These are phyloP conservation scores for Bombylius major DNA, from an alignment of 2,888 invertebrate genomes.

Conservation along the genomic window DNA sequence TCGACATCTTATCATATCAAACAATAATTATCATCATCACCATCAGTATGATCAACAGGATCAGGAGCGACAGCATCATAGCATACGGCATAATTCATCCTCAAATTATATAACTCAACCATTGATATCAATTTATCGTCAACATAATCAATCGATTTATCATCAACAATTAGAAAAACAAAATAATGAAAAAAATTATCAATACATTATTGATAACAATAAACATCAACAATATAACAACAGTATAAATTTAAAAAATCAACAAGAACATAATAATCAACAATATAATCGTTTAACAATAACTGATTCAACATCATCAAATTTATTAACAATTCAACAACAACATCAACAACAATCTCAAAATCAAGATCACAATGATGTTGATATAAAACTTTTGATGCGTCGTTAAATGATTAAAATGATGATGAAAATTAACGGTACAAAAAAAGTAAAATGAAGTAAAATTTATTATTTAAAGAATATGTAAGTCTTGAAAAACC, in stretches of 20 bases:
- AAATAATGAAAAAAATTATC: constrained; percentile 2
- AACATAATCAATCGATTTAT: too few relatives aligned
- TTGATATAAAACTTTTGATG: not conserved
- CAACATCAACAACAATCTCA: not conserved
- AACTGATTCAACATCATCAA: not conserved
- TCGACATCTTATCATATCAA: not conserved
- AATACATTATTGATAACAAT: constrained; percentile 1
- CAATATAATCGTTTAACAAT: constrained; percentile 11
- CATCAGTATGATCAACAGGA: not conserved
- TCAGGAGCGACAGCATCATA: not conserved
- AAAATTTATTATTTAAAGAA: too few relatives aligned
- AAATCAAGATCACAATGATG: not conserved
- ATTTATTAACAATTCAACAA: not conserved
- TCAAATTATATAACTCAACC: too few relatives aligned
- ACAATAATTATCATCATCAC: not conserved
- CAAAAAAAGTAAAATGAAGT: too few relatives aligned
- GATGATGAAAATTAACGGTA: not conserved
- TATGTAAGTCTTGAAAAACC: too few relatives aligned
- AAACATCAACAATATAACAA: not conserved
- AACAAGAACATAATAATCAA: constrained; percentile 11
- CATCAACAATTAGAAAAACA: too few relatives aligned
- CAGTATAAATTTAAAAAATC: constrained; percentile 1
- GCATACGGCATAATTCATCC: not conserved
- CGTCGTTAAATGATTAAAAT: not conserved
- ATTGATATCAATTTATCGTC: too few relatives aligned